Evolutionary conservation across 2,797 vertebrate species (phyloP).

Genomic region (Fringilla coelebs): DNA sequence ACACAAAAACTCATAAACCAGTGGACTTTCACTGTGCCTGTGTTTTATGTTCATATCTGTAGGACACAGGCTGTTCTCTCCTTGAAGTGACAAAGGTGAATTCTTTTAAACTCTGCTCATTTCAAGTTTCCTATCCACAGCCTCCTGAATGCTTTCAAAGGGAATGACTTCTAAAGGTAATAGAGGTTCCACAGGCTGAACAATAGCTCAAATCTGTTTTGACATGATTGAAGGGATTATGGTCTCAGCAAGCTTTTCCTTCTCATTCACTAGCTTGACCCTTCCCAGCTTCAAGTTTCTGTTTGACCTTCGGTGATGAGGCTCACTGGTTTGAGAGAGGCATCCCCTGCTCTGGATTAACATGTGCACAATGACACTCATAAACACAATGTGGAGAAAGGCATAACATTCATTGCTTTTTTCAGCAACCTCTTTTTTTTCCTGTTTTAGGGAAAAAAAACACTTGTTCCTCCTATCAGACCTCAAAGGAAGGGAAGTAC

Average conservation of each 20-base stretch:
- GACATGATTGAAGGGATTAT: slow-evolving; percentile 52
- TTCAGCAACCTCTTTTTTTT: not conserved
- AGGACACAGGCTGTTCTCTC: slow-evolving; percentile 21
- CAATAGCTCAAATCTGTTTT: slow-evolving; percentile 58
- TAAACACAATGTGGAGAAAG: not conserved
- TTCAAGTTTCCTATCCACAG: slow-evolving; percentile 29
- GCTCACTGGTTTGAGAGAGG: not conserved
- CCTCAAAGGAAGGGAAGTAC: not conserved
- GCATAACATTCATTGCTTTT: not conserved
- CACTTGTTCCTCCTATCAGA: not conserved
- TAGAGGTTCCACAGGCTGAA: slow-evolving; percentile 46
- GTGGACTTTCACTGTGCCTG: not conserved
- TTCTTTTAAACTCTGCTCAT: slow-evolving; percentile 42
- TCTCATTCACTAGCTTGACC: slow-evolving; percentile 17
- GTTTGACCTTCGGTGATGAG: not conserved
- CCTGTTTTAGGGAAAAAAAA: not conserved
- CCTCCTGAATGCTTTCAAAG: slow-evolving; percentile 26
- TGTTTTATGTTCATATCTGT: not conserved
- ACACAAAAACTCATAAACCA: not conserved
- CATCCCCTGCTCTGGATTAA: not conserved
- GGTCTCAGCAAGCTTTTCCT: slow-evolving; percentile 31
- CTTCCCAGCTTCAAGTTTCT: not conserved
- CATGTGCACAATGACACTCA: not conserved
- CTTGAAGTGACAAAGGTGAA: slow-evolving; percentile 53
- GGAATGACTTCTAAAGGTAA: slow-evolving; percentile 49